These are phyloP conservation scores for Hyperoplus immaculatus DNA, from an alignment of 2,797 vertebrate genomes.

Conservation along the genomic window DNA sequence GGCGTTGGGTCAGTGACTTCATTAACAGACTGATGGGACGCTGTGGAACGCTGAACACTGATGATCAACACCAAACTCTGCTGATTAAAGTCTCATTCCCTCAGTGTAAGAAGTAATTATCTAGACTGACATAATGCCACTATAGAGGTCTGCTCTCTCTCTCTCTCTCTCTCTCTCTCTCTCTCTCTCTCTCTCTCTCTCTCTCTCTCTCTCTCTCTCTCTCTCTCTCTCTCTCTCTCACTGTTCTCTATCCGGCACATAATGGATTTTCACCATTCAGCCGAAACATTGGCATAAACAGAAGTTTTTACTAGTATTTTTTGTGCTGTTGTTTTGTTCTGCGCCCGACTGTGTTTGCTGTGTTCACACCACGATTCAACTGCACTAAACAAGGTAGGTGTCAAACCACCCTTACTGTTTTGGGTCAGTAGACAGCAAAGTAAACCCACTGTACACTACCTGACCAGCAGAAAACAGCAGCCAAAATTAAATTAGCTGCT, in stretches of 20 bases:
- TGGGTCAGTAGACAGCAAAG: background rate
- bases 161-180: constrained; percentile 17
- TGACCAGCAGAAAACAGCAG: background rate
- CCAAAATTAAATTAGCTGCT: background rate
- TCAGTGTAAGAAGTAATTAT: constrained; percentile 73
- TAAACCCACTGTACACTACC: background rate
- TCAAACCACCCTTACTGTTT: background rate
- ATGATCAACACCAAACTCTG: constrained; percentile 63
- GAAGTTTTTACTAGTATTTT: constrained; percentile 17
- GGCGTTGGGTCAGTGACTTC: constrained; percentile 65
- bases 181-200: constrained; percentile 11
- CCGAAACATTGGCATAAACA: constrained; percentile 13
- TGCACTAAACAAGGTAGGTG: too few relatives aligned
- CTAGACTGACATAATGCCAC: constrained; percentile 56
- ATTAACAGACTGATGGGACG: constrained; percentile 70
- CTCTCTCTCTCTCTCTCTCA: constrained; percentile 9
- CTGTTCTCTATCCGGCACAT: constrained; percentile 26
- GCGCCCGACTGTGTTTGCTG: background rate
- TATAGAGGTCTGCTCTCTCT: constrained; percentile 28
- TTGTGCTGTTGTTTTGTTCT: constrained; percentile 24
- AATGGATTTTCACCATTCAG: constrained; percentile 45
- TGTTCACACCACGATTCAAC: background rate
- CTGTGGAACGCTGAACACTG: constrained; percentile 57
- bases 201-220: constrained; percentile 11
- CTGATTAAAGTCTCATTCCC: constrained; percentile 75